phyloP scores from a whole-genome alignment of 2,888 invertebrate species.

The Limnephilus rhombicus region DNA sequence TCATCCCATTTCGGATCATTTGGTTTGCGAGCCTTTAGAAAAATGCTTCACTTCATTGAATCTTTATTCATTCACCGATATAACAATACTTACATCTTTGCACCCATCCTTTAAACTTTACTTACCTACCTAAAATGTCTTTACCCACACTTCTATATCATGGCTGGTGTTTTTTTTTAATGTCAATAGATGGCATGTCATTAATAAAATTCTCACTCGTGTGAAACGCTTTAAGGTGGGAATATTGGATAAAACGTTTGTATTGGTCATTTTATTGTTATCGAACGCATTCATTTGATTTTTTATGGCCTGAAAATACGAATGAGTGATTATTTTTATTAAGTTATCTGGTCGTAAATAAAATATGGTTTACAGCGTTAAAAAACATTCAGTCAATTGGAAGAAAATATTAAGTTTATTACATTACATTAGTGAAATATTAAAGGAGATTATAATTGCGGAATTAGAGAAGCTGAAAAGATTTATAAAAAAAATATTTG shows the following conservation, averaged over 20 bases:
- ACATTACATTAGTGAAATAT: background rate
- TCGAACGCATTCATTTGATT: background rate
- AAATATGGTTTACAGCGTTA: background rate
- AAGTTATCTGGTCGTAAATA: background rate
- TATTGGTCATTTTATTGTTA: constrained; percentile 1
- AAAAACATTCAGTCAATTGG: background rate
- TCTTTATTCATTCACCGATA: background rate
- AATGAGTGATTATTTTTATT: background rate
- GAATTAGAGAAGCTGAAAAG: too few species aligned
- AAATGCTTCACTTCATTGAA: background rate
- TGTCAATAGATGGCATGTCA: background rate
- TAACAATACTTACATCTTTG: background rate
- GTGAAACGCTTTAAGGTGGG: background rate
- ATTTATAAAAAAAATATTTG: too few species aligned
- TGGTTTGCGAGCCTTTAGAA: background rate
- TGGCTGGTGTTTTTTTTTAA: background rate
- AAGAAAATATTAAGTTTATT: background rate
- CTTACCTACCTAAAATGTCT: background rate
- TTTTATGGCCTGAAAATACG: background rate
- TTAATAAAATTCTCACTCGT: constrained; percentile 1
- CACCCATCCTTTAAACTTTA: constrained; percentile 1
- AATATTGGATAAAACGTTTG: background rate
- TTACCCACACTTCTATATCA: background rate
- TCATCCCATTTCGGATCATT: background rate
- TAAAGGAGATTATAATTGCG: too few species aligned